Conservation (phyloP, 2,113 vertebrate species). For the Lasiurus cinereus region DNA sequence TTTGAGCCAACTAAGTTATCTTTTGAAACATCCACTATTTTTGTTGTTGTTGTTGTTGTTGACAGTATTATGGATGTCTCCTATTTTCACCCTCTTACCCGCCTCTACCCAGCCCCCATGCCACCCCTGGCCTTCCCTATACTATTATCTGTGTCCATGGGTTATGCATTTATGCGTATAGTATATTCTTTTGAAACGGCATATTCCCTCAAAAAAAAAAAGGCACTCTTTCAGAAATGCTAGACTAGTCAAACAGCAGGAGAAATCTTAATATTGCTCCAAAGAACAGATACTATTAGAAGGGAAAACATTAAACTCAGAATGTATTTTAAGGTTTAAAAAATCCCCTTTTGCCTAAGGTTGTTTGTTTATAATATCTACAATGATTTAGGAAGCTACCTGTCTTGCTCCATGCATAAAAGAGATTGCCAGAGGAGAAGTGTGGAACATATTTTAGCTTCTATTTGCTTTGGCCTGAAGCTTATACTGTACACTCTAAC, state of each 20-base stretch:
- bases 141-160: too few relatives aligned
- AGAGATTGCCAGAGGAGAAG: not conserved
- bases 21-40: constrained; percentile 36
- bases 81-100: too few relatives aligned
- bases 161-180: too few relatives aligned
- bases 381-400: constrained; percentile 24
- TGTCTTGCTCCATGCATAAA: not conserved
- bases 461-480: not conserved
- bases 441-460: not conserved
- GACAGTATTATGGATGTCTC: too few relatives aligned
- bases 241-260: not conserved
- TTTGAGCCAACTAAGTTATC: constrained; percentile 32
- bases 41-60: not conserved
- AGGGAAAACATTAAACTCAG: not conserved
- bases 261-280: constrained; percentile 22
- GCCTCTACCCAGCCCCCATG: too few relatives aligned
- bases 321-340: not conserved
- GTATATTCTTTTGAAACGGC: constrained; percentile 24
- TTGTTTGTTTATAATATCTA: not conserved
- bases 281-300: constrained; percentile 22
- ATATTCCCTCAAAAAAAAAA: not conserved
- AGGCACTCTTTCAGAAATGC: constrained; percentile 21
- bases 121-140: too few relatives aligned
- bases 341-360: not conserved
- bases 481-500: not conserved